Evolutionary conservation across 2,113 vertebrate genomes (phyloP).

Genomic region (Condylura cristata): DNA sequence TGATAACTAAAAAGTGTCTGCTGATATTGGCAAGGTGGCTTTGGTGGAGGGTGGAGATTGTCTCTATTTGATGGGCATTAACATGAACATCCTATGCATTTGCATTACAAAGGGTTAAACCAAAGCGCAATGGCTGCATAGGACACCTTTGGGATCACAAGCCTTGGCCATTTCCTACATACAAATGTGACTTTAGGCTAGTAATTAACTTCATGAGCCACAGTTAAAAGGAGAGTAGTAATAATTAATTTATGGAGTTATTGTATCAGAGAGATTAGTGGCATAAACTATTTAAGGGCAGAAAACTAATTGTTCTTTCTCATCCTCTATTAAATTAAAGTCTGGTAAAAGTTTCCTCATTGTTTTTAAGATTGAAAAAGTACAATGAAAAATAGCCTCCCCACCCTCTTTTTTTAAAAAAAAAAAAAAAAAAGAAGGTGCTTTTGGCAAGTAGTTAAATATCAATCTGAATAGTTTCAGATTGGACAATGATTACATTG

Average conservation of each 20-base stretch:
- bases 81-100: not conserved
- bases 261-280: not conserved
- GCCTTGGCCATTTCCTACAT: not conserved
- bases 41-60: not conserved
- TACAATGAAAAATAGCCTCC: not conserved
- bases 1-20: not conserved
- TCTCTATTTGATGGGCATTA: accelerated
- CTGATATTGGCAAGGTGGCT: not conserved
- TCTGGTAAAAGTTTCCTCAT: not conserved
- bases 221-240: not conserved
- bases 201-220: not conserved
- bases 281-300: not conserved
- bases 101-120: not conserved
- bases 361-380: not conserved
- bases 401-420: no score
- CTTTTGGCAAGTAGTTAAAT: not conserved
- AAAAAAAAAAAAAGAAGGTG: no score
- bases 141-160: not conserved
- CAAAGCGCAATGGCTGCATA: not conserved
- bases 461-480: not conserved
- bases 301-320: not conserved
- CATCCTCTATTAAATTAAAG: not conserved
- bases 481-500: not conserved
- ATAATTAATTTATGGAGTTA: not conserved
- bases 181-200: not conserved